Evolutionary conservation across 2,113 vertebrate species (phyloP), one percentile per base, ranked within the genome.

Genomic region (Elaphurus davidianus): DNA sequence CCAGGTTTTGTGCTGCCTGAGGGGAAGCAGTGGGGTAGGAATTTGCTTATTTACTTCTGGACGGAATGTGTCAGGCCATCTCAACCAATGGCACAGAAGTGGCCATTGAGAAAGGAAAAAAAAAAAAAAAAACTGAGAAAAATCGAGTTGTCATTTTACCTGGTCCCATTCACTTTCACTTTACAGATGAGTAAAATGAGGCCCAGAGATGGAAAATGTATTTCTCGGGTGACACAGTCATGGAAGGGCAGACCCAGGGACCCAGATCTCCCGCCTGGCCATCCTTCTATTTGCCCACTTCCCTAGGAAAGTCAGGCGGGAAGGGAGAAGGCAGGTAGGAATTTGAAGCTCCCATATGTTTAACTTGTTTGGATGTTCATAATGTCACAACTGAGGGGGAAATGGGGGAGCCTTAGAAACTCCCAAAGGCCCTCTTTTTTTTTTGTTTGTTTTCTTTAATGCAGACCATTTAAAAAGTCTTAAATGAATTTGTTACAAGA

Each of bases 331-430:
- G 50, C 17, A 16, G 96, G 14, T 90, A 82, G 97, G 96, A 50
- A 60, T 91, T 95, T 57, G 87, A 97, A 64, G 2, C 64, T 71
- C 87, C 91, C 87, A 43, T 28, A 47, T 85, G 89, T 97, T 97
- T 96, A 97, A 98, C 76, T 94, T 97, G 91, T 97, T 98, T 88
- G 28, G 87, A 5, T 23, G 40, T 97, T 98, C 86, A 79, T 97
- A 54, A 94, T 91, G 92, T 97, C 89, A 60, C 19, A 23, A 36
- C 47, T 82, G 87, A 90, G 93, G 97, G 76, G 36, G 54, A 91
- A 30, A 97, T 93, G 60, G 47, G 55, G 57, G 74, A 92, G 60
- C 78, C 91, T 67, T 85, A 81, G 97, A 97, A 98, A 96, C 17
- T 23, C 81, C 89, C 78, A 94, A 84, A 94, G 40, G 1, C 0